Evolutionary conservation across 2,888 invertebrate species (phyloP), one percentile per base, ranked within the genome.

Genomic region (Hybos culiciformis): DNA sequence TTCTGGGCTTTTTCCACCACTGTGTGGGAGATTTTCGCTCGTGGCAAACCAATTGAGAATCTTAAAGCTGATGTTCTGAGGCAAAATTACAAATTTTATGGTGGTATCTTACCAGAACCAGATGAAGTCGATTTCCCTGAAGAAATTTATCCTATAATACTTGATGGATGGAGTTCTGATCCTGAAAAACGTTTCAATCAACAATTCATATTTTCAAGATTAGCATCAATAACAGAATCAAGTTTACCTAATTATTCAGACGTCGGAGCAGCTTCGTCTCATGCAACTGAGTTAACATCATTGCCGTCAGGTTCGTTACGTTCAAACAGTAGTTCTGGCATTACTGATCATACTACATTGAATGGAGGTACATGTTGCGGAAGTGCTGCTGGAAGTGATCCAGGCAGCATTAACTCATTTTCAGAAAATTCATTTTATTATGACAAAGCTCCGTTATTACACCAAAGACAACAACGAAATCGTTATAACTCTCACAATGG

Each of bases 1-100:
- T 78, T 91, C 18, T 94, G 90, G 87, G 88, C 93, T 5, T 82
- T 86, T 58, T 88, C 85, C 0, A 93, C 92, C 4, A 91, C 91
- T 1, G 62, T 92, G 15, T 93, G 91, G 87, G 87, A 93, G 65
- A 83, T 93, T 52, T 93, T 92, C 67, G 80, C 83, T 0, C 80
- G 75, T 52, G 92, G 91, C 2, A 71, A 69, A 17, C 69, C 71
- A 0, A 57, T 67, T 0, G 66, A 68, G 14, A 69, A 55, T 42
- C 37, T 50, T 7, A 47, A 50, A 15, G 41, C 44, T 0, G 57
- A 60, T 24, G 46, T 52, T 9, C 47, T 59, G 5, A 39, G 48
- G 3, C 48, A 48, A 39, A 56, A 56, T 48, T 55, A 53, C 34
- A 54, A 58, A 47, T 50, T 53, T 7, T 50, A 51, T 46, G 59